Evolutionary conservation across 2,888 invertebrate species (phyloP), one percentile per base, ranked within the genome.

Genomic region (Napeogenes inachia): DNA sequence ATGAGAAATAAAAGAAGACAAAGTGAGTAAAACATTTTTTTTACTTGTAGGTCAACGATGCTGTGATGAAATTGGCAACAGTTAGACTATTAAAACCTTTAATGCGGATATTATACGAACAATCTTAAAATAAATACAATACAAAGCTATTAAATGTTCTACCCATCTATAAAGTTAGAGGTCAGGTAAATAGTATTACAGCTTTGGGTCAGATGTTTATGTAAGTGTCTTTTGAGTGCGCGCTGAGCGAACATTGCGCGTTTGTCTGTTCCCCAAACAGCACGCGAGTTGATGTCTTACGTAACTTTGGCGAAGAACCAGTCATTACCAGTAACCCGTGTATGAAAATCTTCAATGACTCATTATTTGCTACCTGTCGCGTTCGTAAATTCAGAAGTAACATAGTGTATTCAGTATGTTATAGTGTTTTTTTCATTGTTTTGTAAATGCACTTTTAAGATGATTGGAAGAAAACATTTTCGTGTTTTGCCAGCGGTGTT

Each of bases 201-300:
- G 68, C 72, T 72, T 72, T 69, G 64, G 70, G 69, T 71, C 68
- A 65, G 62, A 71, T 42, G 50, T 55, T 63, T 65, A 59, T 63
- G 61, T 66, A 65, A 64, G 66, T 66, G 50, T 50, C 21, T 50
- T 21, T 8, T 50, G 50, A 70, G 71, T 70, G 69, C 68, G 68
- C 70, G 68, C 69, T 71, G 72, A 70, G 71, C 72, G 75, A 79
- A 73, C 88, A 89, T 83, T 84, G 78, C 78, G 83, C 84, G 82
- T 73, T 77, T 74, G 80, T 72, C 80, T 80, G 82, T 81, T 83
- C 68, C 73, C 73, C 78, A 78, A 79, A 77, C 81, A 83, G 85
- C 87, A 86, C 87, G 87, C 78, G 68, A 73, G 77, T 75, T 75
- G 70, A 58, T 21, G 59, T 63, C 64, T 82, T 80, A 77, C 79